Conservation (phyloP, 1,140 invertebrate genomes). For the Cephus cinctus region DNA sequence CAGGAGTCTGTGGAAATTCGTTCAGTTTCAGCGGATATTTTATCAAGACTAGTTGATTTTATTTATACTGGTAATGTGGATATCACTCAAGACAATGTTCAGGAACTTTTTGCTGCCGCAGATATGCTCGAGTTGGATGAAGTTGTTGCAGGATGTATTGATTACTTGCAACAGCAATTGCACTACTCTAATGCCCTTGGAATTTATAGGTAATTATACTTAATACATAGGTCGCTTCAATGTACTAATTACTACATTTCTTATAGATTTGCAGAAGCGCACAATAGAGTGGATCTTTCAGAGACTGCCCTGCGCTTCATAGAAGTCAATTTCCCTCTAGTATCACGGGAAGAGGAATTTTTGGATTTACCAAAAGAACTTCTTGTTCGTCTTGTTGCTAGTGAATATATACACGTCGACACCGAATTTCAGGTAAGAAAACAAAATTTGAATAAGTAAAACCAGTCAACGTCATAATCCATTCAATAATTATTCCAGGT, state of each 20-base stretch:
- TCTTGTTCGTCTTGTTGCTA: slow-evolving; percentile 77
- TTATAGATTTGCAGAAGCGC: slow-evolving; percentile 85
- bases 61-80: slow-evolving; percentile 80
- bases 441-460: slow-evolving; percentile 4
- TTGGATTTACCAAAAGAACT: slow-evolving; percentile 80
- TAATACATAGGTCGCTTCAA: background rate
- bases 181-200: slow-evolving; percentile 89
- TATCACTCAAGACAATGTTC: slow-evolving; percentile 75
- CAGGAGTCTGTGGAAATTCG: slow-evolving; percentile 76
- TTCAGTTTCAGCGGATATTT: slow-evolving; percentile 70
- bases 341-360: slow-evolving; percentile 84
- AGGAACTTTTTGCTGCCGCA: slow-evolving; percentile 85
- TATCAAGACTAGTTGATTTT: slow-evolving; percentile 79
- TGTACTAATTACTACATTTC: slow-evolving; percentile 1
- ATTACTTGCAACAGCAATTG: slow-evolving; percentile 85
- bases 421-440: slow-evolving; percentile 81
- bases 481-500: slow-evolving; percentile 59
- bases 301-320: slow-evolving; percentile 82
- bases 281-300: slow-evolving; percentile 81
- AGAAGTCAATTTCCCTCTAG: slow-evolving; percentile 83
- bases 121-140: slow-evolving; percentile 90
- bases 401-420: slow-evolving; percentile 87
- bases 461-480: background rate
- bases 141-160: slow-evolving; percentile 83
- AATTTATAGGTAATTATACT: slow-evolving; percentile 68